Percentiles rank a stretch among this genome's conserved stretches.
Evolutionary conservation across 2,797 vertebrate species (phyloP).

Genomic region (Aselliscus stoliczkanus): DNA sequence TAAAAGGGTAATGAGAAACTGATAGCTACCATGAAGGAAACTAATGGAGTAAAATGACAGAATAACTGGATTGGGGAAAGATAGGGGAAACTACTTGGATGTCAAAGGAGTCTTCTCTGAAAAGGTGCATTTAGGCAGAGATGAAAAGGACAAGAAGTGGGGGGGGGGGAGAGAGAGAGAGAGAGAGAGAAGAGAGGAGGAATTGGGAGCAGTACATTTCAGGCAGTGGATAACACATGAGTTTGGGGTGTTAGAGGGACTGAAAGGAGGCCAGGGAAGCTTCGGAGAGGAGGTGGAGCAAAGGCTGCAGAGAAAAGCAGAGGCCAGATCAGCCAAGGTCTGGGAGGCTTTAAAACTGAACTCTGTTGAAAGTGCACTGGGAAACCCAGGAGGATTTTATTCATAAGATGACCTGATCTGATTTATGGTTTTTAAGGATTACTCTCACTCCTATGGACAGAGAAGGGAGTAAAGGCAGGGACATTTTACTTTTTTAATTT

Average conservation of each 20-base stretch:
- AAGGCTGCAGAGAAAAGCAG: neutral
- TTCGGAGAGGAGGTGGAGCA: neutral
- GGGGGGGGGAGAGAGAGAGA: neutral
- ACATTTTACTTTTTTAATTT: neutral
- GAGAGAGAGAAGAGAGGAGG: neutral
- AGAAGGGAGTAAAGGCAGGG: neutral
- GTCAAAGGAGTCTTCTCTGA: neutral
- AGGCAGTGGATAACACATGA: neutral
- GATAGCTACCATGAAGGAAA: neutral
- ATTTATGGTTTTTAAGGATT: neutral
- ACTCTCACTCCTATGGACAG: neutral
- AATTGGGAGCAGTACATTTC: neutral
- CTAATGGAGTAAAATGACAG: neutral
- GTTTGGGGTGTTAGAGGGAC: neutral
- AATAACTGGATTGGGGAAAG: neutral
- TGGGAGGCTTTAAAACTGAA: neutral
- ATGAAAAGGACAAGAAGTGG: neutral
- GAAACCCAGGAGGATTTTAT: neutral
- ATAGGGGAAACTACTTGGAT: neutral
- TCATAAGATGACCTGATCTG: neutral
- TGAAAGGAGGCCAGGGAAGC: neutral
- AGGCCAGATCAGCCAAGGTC: neutral
- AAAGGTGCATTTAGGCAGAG: neutral
- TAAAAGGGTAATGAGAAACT: neutral
- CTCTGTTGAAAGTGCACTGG: neutral